Percentiles rank a stretch among this genome's conserved stretches.
Conservation (phyloP, 2,113 vertebrate genomes). For the Mellivora capensis region DNA sequence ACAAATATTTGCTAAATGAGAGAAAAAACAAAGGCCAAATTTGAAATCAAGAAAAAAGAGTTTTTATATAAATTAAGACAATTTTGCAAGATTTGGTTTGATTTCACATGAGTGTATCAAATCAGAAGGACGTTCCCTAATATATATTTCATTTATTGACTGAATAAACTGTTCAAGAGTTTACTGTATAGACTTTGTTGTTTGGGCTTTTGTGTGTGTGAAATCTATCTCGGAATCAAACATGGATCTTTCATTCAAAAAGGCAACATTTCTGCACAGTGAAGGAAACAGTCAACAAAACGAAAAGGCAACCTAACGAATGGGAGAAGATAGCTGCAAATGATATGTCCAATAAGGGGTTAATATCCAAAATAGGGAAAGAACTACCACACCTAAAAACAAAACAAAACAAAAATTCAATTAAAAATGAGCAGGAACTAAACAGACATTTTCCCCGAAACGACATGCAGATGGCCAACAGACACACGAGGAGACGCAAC, state of each 20-base stretch:
- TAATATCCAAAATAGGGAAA: neutral
- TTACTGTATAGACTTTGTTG: neutral
- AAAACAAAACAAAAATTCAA: neutral
- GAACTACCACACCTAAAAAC: neutral
- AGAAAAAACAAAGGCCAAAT: neutral
- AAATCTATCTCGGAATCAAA: neutral
- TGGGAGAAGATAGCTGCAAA: neutral
- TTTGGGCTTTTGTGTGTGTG: neutral
- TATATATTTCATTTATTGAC: neutral
- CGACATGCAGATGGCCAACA: neutral
- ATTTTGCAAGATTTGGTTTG: neutral
- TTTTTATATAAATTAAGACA: neutral
- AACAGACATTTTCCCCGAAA: neutral
- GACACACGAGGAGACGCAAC: neutral
- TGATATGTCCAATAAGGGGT: neutral
- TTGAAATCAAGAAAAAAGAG: conserved; percentile 32
- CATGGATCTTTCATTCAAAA: neutral
- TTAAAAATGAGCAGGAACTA: neutral
- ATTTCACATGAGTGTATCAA: neutral
- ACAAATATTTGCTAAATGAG: neutral
- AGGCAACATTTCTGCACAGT: neutral
- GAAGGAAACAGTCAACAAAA: neutral
- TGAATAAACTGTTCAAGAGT: neutral
- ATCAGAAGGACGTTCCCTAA: neutral
- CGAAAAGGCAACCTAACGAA: neutral